Conservation (phyloP, 2,888 invertebrate species). For the Pterostichus madidus region DNA sequence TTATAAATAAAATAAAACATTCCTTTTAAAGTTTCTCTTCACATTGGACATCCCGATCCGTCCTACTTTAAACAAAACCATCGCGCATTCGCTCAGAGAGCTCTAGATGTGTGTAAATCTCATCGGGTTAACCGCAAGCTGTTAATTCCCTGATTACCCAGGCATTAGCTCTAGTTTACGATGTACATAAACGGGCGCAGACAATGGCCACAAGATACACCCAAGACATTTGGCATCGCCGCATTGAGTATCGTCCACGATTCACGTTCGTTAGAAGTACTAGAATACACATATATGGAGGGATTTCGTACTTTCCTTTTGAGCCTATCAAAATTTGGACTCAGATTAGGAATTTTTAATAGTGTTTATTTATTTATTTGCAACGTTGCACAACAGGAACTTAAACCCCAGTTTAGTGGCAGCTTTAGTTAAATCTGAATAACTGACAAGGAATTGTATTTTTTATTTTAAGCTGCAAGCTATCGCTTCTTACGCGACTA, state of each 20-base stretch:
- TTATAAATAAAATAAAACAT: too few relatives aligned
- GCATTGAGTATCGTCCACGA: background rate
- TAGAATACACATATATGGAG: background rate
- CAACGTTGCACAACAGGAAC: too few relatives aligned
- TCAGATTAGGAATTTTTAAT: too few relatives aligned
- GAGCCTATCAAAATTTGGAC: background rate
- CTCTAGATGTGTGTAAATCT: slow-evolving; percentile 60
- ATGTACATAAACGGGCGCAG: slow-evolving; percentile 53
- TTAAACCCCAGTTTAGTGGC: too few relatives aligned
- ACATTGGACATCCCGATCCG: too few relatives aligned
- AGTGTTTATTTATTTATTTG: too few relatives aligned
- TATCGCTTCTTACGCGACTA: too few relatives aligned
- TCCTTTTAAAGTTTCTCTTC: too few relatives aligned
- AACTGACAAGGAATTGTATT: too few relatives aligned
- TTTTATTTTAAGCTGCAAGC: too few relatives aligned
- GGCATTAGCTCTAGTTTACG: slow-evolving; percentile 62
- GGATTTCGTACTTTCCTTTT: background rate
- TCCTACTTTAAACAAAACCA: slow-evolving; percentile 20
- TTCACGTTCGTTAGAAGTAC: background rate
- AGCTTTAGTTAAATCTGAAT: too few relatives aligned
- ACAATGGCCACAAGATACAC: slow-evolving; percentile 57
- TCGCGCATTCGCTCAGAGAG: background rate
- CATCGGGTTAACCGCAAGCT: slow-evolving; percentile 60
- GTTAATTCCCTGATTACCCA: slow-evolving; percentile 62
- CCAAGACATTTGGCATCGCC: slow-evolving; percentile 27